phyloP scores from a whole-genome alignment of 2,888 invertebrate genomes.

The Caenorhabditis becei region DNA sequence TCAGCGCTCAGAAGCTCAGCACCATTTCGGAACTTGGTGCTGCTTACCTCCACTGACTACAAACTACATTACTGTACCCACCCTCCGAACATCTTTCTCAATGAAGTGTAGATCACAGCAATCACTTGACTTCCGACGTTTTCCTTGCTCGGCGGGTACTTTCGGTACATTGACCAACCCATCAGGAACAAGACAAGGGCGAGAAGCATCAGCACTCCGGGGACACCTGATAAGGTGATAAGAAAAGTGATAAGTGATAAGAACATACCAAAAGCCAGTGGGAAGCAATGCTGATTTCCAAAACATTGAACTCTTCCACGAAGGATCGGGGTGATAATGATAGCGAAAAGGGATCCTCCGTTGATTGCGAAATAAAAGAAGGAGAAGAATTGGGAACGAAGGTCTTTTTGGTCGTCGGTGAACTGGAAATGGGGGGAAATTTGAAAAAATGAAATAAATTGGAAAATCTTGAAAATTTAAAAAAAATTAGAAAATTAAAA shows the following conservation, averaged over 20 bases:
- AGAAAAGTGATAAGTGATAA: too few species aligned
- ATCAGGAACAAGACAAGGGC: conserved; percentile 79
- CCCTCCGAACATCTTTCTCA: conserved; percentile 55
- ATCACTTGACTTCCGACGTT: conserved; percentile 75
- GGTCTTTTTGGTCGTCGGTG: conserved; percentile 85
- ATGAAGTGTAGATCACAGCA: conserved; percentile 53
- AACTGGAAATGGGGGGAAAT: too few species aligned
- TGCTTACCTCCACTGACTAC: background rate
- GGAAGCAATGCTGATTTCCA: conserved; percentile 80
- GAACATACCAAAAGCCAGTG: conserved; percentile 80
- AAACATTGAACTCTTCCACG: conserved; percentile 79
- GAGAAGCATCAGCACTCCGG: conserved; percentile 78
- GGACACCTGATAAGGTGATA: conserved; percentile 22
- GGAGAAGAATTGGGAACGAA: conserved; percentile 92
- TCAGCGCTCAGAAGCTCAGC: too few species aligned
- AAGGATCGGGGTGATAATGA: conserved; percentile 79
- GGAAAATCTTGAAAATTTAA: too few species aligned
- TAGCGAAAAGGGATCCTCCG: conserved; percentile 84
- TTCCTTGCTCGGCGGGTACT: conserved; percentile 69
- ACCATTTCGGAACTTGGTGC: background rate
- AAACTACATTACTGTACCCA: background rate
- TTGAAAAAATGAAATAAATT: too few species aligned
- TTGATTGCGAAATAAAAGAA: conserved; percentile 96
- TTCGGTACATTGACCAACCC: conserved; percentile 77
- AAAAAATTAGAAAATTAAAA: conserved; percentile 21